phyloP scores from a whole-genome alignment of 2,888 invertebrate species.

The Tipula vernalis region DNA sequence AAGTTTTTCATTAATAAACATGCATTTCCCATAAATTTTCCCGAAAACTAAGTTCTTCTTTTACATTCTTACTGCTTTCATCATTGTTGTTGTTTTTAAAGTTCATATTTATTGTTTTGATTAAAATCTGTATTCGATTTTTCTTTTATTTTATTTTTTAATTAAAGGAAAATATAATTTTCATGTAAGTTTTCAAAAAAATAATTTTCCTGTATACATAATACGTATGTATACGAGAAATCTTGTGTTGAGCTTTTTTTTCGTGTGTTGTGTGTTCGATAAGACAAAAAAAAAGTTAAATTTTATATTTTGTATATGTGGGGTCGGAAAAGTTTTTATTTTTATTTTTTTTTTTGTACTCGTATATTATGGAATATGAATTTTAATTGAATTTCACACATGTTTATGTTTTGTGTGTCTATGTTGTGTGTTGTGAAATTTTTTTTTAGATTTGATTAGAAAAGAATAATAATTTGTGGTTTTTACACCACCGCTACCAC shows the following conservation, averaged over 20 bases:
- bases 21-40: background rate
- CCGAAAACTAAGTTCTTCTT: background rate
- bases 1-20: background rate
- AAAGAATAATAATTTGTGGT: background rate
- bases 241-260: background rate
- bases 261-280: background rate
- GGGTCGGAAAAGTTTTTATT: background rate
- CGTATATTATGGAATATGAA: background rate
- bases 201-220: background rate
- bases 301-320: background rate
- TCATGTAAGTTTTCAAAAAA: background rate
- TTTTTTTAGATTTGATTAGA: background rate
- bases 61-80: background rate
- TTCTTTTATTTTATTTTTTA: background rate
- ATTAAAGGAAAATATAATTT: background rate
- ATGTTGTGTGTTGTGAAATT: background rate
- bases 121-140: constrained; percentile 4
- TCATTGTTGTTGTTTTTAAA: background rate
- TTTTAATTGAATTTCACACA: constrained; percentile 4
- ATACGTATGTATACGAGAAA: background rate
- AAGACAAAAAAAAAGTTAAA: background rate
- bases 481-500: background rate
- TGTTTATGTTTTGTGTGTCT: background rate
- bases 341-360: background rate
- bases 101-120: background rate